Conservation (phyloP, 2,888 invertebrate species). For the Caenorhabditis sp. region DNA sequence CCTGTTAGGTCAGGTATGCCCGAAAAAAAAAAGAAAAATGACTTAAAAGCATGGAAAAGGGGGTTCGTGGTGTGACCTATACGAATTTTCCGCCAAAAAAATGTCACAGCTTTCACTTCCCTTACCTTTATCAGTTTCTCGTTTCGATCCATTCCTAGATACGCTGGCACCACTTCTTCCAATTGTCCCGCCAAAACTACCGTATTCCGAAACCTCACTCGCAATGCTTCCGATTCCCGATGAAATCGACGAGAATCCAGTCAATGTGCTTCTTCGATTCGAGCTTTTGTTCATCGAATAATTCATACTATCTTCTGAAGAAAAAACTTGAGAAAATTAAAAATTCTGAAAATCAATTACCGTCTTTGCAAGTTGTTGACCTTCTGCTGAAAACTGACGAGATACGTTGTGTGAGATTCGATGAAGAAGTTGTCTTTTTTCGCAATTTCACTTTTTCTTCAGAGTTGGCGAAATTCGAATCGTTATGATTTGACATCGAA, state of each 20-base stretch:
- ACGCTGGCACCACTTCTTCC: slow-evolving; percentile 22
- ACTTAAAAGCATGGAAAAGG: too few relatives aligned
- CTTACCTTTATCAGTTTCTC: slow-evolving; percentile 28
- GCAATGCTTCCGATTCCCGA: slow-evolving; percentile 40
- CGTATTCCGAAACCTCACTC: slow-evolving; percentile 24
- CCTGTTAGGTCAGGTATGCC: too few relatives aligned
- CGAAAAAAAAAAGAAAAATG: too few relatives aligned
- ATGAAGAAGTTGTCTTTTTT: slow-evolving; percentile 29
- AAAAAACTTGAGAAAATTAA: too few relatives aligned
- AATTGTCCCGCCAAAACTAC: slow-evolving; percentile 10
- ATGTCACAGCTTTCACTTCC: not conserved
- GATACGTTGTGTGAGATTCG: slow-evolving; percentile 23
- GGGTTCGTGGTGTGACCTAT: too few relatives aligned
- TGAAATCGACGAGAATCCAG: slow-evolving; percentile 31
- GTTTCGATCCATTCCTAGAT: slow-evolving; percentile 31
- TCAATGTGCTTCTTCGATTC: slow-evolving; percentile 30
- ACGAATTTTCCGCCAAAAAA: not conserved
- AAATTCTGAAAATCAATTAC: slow-evolving; percentile 4
- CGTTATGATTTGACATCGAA: not conserved
- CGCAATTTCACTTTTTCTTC: slow-evolving; percentile 23
- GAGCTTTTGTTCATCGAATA: not conserved
- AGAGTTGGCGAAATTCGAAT: too few relatives aligned
- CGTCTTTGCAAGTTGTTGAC: slow-evolving; percentile 16
- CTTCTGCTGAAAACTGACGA: slow-evolving; percentile 30
- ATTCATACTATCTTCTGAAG: not conserved